A percentile compares a stretch with the other conserved stretches of the same genome.
Evolutionary conservation across 1,140 invertebrate species (phyloP).

Genomic region (Phymastichus coffea): DNA sequence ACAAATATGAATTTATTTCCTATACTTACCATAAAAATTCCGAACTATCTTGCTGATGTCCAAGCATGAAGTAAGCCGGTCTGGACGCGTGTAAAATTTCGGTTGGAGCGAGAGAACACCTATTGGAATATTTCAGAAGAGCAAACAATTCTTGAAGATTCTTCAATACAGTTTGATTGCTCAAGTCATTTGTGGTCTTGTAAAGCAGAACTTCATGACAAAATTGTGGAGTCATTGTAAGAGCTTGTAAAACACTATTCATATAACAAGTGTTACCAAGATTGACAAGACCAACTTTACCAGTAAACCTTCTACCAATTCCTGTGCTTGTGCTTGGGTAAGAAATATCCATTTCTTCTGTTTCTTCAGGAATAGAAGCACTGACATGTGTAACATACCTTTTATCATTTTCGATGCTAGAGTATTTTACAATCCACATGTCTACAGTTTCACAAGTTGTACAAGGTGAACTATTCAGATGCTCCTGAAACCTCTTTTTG

Average conservation of each 20-base stretch:
- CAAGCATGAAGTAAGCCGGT: conserved; percentile 73
- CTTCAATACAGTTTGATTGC: conserved; percentile 60
- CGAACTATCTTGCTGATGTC: conserved; percentile 83
- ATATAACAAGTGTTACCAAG: conserved; percentile 86
- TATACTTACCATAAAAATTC: conserved; percentile 75
- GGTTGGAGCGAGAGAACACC: conserved; percentile 66
- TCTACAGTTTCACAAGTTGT: neutral
- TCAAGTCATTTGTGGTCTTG: conserved; percentile 30
- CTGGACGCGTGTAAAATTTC: conserved; percentile 67
- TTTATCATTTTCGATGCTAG: conserved; percentile 30
- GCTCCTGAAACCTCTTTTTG: conserved; percentile 30
- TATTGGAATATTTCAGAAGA: conserved; percentile 68
- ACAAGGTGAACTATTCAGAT: conserved; percentile 17
- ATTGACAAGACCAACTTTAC: conserved; percentile 77
- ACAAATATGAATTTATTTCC: neutral
- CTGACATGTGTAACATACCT: conserved; percentile 33
- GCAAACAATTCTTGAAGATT: conserved; percentile 76
- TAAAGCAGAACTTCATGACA: conserved; percentile 54
- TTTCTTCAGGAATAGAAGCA: conserved; percentile 35
- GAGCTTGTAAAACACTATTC: conserved; percentile 81
- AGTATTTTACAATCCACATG: neutral
- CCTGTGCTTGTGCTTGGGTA: conserved; percentile 28
- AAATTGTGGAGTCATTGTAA: conserved; percentile 79
- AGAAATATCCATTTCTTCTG: conserved; percentile 30
- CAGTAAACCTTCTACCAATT: conserved; percentile 36